phyloP scores from a whole-genome alignment of 2,797 vertebrate genomes.

The Caiman crocodilus region DNA sequence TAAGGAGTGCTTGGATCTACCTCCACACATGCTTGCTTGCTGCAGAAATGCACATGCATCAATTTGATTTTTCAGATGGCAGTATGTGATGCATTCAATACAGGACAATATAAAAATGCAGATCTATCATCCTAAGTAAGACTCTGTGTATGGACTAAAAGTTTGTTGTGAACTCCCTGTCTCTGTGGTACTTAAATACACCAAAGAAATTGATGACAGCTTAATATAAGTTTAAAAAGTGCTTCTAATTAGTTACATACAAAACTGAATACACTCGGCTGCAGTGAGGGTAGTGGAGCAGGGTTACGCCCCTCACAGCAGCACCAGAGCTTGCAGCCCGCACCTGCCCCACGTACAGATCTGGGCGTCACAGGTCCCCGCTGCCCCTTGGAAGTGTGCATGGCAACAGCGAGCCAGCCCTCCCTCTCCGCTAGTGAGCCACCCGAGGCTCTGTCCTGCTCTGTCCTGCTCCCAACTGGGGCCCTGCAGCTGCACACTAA shows the following conservation, averaged over 20 bases:
- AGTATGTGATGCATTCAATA: neutral
- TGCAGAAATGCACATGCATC: neutral
- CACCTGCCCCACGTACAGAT: too few relatives aligned
- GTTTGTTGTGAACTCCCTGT: conserved; percentile 1
- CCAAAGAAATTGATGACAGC: conserved; percentile 17
- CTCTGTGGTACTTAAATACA: conserved; percentile 9
- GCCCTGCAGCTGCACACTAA: too few relatives aligned
- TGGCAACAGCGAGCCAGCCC: too few relatives aligned
- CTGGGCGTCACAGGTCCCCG: too few relatives aligned
- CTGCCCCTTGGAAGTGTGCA: too few relatives aligned
- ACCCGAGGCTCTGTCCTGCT: too few relatives aligned
- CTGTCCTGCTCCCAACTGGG: too few relatives aligned
- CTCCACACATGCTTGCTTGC: neutral
- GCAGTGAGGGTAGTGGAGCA: too few relatives aligned
- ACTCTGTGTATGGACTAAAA: neutral
- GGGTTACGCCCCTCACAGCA: too few relatives aligned
- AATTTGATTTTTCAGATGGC: neutral
- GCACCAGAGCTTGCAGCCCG: too few relatives aligned
- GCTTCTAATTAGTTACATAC: conserved; percentile 27
- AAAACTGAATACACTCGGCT: neutral
- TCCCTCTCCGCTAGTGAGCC: too few relatives aligned
- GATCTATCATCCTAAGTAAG: neutral
- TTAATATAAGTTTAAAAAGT: conserved; percentile 43
- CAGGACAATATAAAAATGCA: neutral
- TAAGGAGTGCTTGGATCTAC: neutral